phyloP scores from a whole-genome alignment of 1,140 invertebrate species.

The Bemisia tabaci region DNA sequence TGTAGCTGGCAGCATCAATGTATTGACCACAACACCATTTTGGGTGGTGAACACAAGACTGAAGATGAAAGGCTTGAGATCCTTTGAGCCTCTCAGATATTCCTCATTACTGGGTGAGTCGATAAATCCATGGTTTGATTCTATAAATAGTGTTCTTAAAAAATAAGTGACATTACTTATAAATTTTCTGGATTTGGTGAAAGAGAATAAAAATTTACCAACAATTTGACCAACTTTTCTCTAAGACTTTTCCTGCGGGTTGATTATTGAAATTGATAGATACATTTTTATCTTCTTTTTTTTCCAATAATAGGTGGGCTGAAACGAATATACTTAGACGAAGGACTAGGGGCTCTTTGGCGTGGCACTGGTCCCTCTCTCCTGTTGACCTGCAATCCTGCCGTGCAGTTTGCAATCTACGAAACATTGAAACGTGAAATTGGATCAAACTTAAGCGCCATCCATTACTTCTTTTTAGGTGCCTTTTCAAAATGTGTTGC shows the following conservation, averaged over 20 bases:
- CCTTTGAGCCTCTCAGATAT: neutral
- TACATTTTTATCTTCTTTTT: too few relatives aligned
- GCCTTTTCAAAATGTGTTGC: conserved; percentile 68
- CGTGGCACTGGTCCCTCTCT: conserved; percentile 68
- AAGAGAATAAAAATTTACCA: too few relatives aligned
- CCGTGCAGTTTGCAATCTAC: conserved; percentile 83
- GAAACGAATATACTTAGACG: conserved; percentile 31
- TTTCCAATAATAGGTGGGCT: conserved; percentile 32
- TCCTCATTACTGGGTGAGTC: neutral
- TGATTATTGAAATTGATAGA: too few relatives aligned
- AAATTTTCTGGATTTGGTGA: too few relatives aligned
- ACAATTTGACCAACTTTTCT: too few relatives aligned
- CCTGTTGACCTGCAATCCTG: conserved; percentile 70
- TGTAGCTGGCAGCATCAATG: conserved; percentile 55
- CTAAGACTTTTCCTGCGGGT: too few relatives aligned
- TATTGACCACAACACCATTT: conserved; percentile 67
- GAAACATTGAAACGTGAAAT: conserved; percentile 58
- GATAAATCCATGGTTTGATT: too few relatives aligned
- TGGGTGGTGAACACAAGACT: conserved; percentile 85
- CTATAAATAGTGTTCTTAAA: too few relatives aligned
- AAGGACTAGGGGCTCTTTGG: conserved; percentile 49
- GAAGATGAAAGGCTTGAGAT: conserved; percentile 42
- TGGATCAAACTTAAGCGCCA: conserved; percentile 34
- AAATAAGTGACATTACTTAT: too few relatives aligned
- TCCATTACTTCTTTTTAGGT: conserved; percentile 47